Conservation (phyloP, 2,888 invertebrate species). For the Nymphalis urticae region DNA sequence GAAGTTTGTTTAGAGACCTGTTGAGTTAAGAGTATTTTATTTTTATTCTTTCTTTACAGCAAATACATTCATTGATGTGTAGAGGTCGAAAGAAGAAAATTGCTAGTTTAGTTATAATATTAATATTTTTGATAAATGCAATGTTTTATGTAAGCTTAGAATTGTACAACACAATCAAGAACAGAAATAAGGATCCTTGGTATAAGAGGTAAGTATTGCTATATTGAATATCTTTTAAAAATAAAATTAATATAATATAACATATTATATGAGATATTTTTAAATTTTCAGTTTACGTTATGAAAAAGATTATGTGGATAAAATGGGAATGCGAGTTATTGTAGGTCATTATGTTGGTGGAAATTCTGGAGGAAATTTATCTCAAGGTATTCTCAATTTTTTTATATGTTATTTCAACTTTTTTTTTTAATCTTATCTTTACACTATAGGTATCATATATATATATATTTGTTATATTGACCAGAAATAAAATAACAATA, state of each 20-base stretch:
- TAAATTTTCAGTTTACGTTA: slow-evolving; percentile 72
- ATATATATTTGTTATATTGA: too few species aligned
- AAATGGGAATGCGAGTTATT: slow-evolving; percentile 89
- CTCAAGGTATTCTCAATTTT: slow-evolving; percentile 80
- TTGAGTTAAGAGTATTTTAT: neutral
- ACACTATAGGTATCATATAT: too few species aligned
- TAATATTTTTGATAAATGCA: slow-evolving; percentile 67
- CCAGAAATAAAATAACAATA: too few species aligned
- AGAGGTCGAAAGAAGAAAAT: slow-evolving; percentile 73
- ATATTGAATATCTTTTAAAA: slow-evolving; percentile 2
- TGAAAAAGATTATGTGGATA: slow-evolving; percentile 86
- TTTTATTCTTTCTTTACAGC: slow-evolving; percentile 47
- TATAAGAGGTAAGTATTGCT: slow-evolving; percentile 58
- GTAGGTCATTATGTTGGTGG: slow-evolving; percentile 95
- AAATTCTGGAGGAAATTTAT: slow-evolving; percentile 88
- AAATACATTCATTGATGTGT: slow-evolving; percentile 63
- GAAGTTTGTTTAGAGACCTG: neutral
- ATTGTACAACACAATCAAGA: slow-evolving; percentile 62
- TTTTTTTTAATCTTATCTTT: too few species aligned
- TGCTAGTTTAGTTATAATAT: slow-evolving; percentile 55
- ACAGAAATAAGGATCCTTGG: slow-evolving; percentile 60
- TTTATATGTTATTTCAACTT: too few species aligned
- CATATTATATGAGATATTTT: too few species aligned
- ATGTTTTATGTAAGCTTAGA: slow-evolving; percentile 71
- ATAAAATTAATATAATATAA: neutral